Evolutionary conservation across 2,888 invertebrate species (phyloP), one percentile per base, ranked within the genome.

Genomic region (Eucera pruinosa): DNA sequence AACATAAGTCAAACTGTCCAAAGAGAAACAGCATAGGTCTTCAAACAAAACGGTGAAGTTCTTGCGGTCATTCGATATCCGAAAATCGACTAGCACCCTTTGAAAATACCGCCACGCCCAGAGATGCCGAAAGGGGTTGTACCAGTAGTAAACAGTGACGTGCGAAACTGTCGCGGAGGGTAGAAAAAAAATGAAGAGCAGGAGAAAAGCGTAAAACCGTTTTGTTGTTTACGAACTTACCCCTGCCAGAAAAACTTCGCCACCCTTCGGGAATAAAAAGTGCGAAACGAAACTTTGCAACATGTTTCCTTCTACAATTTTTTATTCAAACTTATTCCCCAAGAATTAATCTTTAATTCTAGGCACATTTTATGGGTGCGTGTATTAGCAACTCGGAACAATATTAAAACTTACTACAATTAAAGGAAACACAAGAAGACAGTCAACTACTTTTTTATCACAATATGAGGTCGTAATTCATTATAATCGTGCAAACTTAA

Each of bases 141-240:
- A 15, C 52, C 71, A 58, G 76, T 64, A 52, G 81, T 87, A 88
- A 88, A 89, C 86, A 89, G 80, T 87, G 88, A 88, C 83, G 72
- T n/a, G 83, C 80, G 73, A 82, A 80, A 86, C 71, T 84, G 43
- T 62, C n/a, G 41, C 23, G 27, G 36, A 65, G 52, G 25, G 36
- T 27, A 23, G 25, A 23, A 48, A 41, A 69, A 81, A 25, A 64
- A 66, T 55, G 50, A 39, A 52, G 41, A 64, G 62, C 43, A 36
- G 18, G 27, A 27, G 50, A 60, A 58, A 77, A 0, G 47, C 43
- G 58, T 36, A 39, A 70, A 78, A 65, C 41, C 52, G 25, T 65
- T 69, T 47, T 18, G 23, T 30, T 27, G 23, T 74, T 55, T 25
- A 27, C 30, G 15, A 39, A 50, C 43, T 20, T 36, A 1, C 41